A percentile compares a stretch with the other conserved stretches of the same genome.
Evolutionary conservation across 2,888 invertebrate genomes (phyloP).

Genomic region (Lycocerus yunnanus): DNA sequence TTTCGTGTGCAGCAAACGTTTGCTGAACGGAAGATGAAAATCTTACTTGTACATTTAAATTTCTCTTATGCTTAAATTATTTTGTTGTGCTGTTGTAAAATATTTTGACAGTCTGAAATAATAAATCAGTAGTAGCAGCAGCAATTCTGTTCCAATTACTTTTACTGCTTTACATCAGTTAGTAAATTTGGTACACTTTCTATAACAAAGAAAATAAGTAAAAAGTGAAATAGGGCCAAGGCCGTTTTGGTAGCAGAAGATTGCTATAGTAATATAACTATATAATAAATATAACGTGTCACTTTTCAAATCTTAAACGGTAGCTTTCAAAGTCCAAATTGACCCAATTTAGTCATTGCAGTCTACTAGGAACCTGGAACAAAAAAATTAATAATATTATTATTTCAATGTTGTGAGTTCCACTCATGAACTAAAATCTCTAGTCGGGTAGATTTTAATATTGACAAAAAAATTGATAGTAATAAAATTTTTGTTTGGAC

Average conservation of each 20-base stretch:
- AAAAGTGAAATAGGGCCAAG: constrained; percentile 15
- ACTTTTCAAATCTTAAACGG: constrained; percentile 7
- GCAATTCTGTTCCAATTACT: constrained; percentile 4
- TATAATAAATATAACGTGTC: background rate
- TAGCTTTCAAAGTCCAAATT: background rate
- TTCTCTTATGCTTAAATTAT: background rate
- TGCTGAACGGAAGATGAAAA: no score
- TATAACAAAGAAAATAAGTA: constrained; percentile 11
- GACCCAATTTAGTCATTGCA: background rate
- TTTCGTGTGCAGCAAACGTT: no score
- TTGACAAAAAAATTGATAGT: no score
- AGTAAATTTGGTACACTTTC: constrained; percentile 17
- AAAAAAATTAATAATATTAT: no score
- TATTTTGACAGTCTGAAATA: constrained; percentile 10
- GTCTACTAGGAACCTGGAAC: no score
- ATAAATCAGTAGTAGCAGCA: constrained; percentile 3
- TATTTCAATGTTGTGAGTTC: no score
- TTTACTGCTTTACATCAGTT: constrained; percentile 5
- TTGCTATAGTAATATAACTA: constrained; percentile 14
- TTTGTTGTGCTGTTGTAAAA: background rate
- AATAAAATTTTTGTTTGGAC: background rate
- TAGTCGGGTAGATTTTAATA: no score
- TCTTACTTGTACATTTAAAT: no score
- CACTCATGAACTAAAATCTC: background rate
- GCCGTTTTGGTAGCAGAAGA: constrained; percentile 6